phyloP scores from a whole-genome alignment of 2,888 invertebrate species.

The Andrena haemorrhoa region DNA sequence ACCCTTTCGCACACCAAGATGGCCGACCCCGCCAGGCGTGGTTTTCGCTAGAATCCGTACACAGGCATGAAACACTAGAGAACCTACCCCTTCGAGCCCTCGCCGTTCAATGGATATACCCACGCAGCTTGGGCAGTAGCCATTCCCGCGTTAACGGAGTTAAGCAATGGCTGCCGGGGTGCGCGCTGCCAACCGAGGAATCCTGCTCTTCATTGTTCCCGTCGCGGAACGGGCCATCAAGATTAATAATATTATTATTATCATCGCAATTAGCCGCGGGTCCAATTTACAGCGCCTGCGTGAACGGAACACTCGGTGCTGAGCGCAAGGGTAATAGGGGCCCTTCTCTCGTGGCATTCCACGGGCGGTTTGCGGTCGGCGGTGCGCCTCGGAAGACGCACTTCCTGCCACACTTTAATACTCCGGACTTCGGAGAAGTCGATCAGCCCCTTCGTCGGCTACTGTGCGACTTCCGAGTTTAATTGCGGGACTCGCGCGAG shows the following conservation, averaged over 20 bases:
- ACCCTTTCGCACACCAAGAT: conserved; percentile 59
- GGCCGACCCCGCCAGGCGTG: conserved; percentile 71
- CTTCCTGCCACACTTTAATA: conserved; percentile 23
- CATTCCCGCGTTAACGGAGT: conserved; percentile 5
- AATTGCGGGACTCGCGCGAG: background rate
- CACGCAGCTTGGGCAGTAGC: conserved; percentile 34
- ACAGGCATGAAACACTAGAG: background rate
- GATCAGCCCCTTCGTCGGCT: background rate
- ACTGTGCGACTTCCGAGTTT: background rate
- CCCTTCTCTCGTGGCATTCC: conserved; percentile 3
- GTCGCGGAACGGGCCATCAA: conserved; percentile 12
- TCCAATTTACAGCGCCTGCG: conserved; percentile 19
- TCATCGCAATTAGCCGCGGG: conserved; percentile 39
- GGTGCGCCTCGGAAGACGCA: background rate
- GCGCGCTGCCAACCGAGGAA: background rate
- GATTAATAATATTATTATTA: too few species aligned
- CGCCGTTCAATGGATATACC: conserved; percentile 43
- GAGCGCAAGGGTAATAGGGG: background rate
- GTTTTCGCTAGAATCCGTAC: conserved; percentile 60
- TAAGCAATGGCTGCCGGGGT: conserved; percentile 21
- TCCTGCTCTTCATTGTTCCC: background rate
- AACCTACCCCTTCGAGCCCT: conserved; percentile 24
- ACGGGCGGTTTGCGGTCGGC: conserved; percentile 19
- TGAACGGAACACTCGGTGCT: background rate
- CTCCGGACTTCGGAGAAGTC: background rate